Conservation (phyloP, 1,140 invertebrate species). For the Lepidurus apus region DNA sequence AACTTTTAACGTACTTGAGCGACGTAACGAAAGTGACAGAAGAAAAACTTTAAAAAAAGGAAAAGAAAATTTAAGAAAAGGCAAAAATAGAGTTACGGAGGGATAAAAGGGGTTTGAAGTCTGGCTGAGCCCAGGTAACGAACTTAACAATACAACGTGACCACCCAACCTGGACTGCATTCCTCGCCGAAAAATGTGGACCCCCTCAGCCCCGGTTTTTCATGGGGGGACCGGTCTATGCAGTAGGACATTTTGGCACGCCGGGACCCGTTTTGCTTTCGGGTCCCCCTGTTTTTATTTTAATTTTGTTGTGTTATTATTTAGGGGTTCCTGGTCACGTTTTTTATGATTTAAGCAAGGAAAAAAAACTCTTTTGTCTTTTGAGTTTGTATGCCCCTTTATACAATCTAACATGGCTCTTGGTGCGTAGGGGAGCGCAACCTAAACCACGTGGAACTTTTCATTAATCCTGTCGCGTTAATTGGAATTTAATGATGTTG, state of each 20-base stretch:
- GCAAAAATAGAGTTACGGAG: neutral
- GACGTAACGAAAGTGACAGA: neutral
- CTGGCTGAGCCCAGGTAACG: constrained; percentile 7
- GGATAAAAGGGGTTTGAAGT: constrained; percentile 2
- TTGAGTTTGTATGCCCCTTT: neutral
- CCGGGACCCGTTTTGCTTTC: neutral
- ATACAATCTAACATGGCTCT: neutral
- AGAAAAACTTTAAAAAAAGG: neutral
- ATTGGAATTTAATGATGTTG: neutral
- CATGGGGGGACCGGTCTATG: neutral
- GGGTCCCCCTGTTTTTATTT: neutral
- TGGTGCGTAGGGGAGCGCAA: neutral
- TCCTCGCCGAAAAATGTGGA: neutral
- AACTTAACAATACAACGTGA: constrained; percentile 19
- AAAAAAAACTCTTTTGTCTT: neutral
- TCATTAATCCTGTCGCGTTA: neutral
- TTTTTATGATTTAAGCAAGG: neutral
- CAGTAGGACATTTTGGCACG: constrained; percentile 9
- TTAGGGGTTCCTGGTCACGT: neutral
- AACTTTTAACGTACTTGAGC: neutral
- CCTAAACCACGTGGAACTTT: neutral
- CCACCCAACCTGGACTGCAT: constrained; percentile 17
- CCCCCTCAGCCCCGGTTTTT: neutral
- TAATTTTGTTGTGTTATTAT: neutral
- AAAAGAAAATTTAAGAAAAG: neutral